These are phyloP conservation scores for Pollenia amentaria DNA, from an alignment of 2,888 invertebrate species.

Conservation along the genomic window DNA sequence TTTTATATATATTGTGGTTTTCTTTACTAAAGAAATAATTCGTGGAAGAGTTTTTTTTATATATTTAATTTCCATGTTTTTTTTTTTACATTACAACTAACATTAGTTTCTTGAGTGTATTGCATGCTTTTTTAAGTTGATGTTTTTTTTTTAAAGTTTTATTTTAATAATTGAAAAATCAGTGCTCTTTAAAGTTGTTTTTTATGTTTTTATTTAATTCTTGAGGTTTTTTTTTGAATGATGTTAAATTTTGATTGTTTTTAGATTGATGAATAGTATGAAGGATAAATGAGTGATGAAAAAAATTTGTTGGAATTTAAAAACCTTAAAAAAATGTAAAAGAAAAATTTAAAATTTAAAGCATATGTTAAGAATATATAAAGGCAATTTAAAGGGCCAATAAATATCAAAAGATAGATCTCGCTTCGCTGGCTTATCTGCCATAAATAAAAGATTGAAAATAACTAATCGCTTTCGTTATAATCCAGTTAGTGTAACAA, in stretches of 20 bases:
- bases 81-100: slow-evolving; percentile 71
- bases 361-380: too few species aligned
- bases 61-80: slow-evolving; percentile 56
- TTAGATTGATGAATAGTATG: slow-evolving; percentile 33
- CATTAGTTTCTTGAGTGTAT: slow-evolving; percentile 73
- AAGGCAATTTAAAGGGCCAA: too few species aligned
- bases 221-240: slow-evolving; percentile 62
- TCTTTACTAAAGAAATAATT: slow-evolving; percentile 75
- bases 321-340: not conserved
- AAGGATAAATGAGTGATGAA: slow-evolving; percentile 33
- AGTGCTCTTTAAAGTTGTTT: slow-evolving; percentile 74
- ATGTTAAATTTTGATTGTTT: slow-evolving; percentile 72
- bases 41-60: slow-evolving; percentile 74
- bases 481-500: too few species aligned
- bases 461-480: too few species aligned
- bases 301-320: not conserved
- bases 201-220: slow-evolving; percentile 63
- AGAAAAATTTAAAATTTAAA: not conserved
- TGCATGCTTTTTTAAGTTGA: slow-evolving; percentile 73
- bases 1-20: slow-evolving; percentile 70
- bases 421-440: too few species aligned
- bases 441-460: too few species aligned
- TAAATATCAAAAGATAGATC: too few species aligned
- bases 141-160: slow-evolving; percentile 68
- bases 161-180: slow-evolving; percentile 75